Evolutionary conservation across 2,888 invertebrate genomes (phyloP), one percentile per base, ranked within the genome.

Genomic region (Hypolimnas misippus): DNA sequence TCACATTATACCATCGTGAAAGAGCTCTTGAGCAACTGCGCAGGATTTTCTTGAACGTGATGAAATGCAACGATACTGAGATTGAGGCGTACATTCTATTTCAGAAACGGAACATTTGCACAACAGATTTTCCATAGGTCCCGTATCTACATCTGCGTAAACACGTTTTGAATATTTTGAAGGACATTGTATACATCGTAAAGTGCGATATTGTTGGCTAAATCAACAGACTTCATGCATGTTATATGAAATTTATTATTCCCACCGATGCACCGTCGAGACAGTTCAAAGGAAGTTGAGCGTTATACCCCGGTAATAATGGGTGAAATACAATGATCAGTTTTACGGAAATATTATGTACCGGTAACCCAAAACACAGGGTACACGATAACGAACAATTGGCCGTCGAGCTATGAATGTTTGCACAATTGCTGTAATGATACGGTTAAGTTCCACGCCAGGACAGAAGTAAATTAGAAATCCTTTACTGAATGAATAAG

Each of bases 341-440:
- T n/a, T 40, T 12, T 3, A 44, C 19, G 17, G 44, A 46, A 21
- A 46, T 21, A 46, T 21, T 14, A 19, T n/a, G 17, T 52, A 52
- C 52, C 35, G 16, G 51, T 17, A 35, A 52, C 46, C 17, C 33
- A 46, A 21, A 51, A 29, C 14, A 59, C 6, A 29, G 53, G 31
- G 54, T 55, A 31, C 33, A 62, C 66, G 67, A 61, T 67, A 46
- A 52, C 65, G 69, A 73, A 78, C 78, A 78, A 79, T 75, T 66
- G 70, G 33, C 63, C 50, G 67, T 77, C 75, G 71, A 70, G 69
- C 59, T 71, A 73, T 46, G 16, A 57, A 40, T 71, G 71, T 76
- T 78, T 77, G 71, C 70, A 69, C 72, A 78, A 74, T 68, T 73
- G 72, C 53, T 46, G 6, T 7, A 57, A 12, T 21, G 44, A 59